A percentile compares a stretch with the other conserved stretches of the same genome.
Conservation (phyloP, 2,888 invertebrate genomes). For the Stenurella melanura region DNA sequence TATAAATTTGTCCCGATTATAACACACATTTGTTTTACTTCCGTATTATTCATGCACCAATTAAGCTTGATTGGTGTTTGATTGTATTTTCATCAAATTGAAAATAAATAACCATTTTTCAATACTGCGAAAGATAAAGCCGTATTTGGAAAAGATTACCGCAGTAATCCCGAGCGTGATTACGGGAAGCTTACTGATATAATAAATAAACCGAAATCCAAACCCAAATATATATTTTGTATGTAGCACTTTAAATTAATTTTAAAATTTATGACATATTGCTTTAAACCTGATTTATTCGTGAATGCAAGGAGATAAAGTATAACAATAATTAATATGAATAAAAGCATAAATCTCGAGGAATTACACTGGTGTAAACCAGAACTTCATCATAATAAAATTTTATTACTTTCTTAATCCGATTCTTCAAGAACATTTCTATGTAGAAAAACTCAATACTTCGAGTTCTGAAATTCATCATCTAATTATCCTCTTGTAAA, state of each 20-base stretch:
- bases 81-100: neutral
- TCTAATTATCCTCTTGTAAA: slow-evolving; percentile 51
- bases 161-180: neutral
- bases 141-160: neutral
- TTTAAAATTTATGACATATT: slow-evolving; percentile 7
- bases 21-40: too few species aligned
- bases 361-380: slow-evolving; percentile 12
- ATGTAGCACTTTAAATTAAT: neutral
- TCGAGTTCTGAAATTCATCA: slow-evolving; percentile 43
- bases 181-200: neutral
- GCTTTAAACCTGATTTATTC: neutral
- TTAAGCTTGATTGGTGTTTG: too few species aligned
- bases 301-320: neutral
- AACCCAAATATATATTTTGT: slow-evolving; percentile 2
- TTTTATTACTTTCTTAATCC: slow-evolving; percentile 24
- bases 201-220: neutral
- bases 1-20: too few species aligned
- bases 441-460: slow-evolving; percentile 25
- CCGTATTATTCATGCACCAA: too few species aligned
- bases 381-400: slow-evolving; percentile 22
- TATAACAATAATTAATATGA: neutral
- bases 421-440: slow-evolving; percentile 15
- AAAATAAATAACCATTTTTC: neutral
- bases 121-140: neutral
- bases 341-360: neutral